A percentile compares a stretch with the other conserved stretches of the same genome.
phyloP scores from a whole-genome alignment of 2,797 vertebrate genomes.

The Cetoscarus ocellatus region DNA sequence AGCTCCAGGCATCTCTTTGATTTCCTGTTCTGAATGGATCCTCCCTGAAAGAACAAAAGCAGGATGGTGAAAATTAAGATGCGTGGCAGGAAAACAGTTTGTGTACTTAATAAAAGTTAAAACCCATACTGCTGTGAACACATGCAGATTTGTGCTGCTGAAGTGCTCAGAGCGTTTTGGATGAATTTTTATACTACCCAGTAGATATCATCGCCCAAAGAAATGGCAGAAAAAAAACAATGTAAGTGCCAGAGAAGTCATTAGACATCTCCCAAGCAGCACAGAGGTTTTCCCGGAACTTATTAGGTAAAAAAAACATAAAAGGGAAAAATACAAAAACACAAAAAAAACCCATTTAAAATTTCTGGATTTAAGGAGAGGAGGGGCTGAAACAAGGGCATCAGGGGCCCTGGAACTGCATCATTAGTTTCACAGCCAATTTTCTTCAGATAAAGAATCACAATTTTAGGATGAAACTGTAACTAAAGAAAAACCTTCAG shows the following conservation, averaged over 20 bases:
- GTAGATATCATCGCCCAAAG: constrained; percentile 55
- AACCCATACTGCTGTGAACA: constrained; percentile 50
- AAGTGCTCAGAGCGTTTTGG: constrained; percentile 48
- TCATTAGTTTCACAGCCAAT: constrained; percentile 1
- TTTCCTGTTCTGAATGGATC: constrained; percentile 97
- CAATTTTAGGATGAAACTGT: no score
- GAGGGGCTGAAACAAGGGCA: constrained; percentile 12
- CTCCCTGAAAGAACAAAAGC: constrained; percentile 88
- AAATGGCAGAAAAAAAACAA: constrained; percentile 51
- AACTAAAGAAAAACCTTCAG: constrained; percentile 11
- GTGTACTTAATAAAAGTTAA: constrained; percentile 41
- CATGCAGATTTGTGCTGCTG: constrained; percentile 43
- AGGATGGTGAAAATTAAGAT: constrained; percentile 55
- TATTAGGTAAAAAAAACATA: constrained; percentile 2
- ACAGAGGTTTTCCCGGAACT: constrained; percentile 20
- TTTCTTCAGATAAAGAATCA: no score
- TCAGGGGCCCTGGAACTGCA: background rate
- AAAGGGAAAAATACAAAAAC: constrained; percentile 7
- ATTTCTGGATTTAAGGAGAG: constrained; percentile 2
- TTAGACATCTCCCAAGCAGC: constrained; percentile 25
- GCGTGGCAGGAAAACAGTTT: constrained; percentile 47
- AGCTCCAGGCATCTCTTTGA: constrained; percentile 97
- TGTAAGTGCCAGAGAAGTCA: constrained; percentile 37
- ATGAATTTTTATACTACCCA: constrained; percentile 48
- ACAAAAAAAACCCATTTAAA: constrained; percentile 1